Evolutionary conservation across 2,888 invertebrate species (phyloP), one percentile per base, ranked within the genome.

Genomic region (Cremastinae sp.): DNA sequence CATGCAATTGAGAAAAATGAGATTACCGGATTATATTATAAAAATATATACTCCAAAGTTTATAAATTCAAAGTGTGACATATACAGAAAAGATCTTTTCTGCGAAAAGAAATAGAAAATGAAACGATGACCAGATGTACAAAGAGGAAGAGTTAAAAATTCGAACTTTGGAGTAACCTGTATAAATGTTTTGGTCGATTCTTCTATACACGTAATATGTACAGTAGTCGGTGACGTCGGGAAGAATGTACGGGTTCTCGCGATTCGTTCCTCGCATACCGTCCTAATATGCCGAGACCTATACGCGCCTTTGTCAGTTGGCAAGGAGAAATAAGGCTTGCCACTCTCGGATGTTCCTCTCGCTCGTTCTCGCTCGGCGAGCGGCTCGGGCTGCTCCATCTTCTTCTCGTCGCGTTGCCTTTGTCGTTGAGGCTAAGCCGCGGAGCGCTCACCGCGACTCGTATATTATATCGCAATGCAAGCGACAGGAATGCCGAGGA

Each of bases 381-480:
- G 41, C 41, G 18, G 47, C 43, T 36, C n/a, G n/a, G 9, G 20
- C 58, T 58, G 38, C 54, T 70, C 54, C 54, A 9, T 14, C 76
- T 59, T 64, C 43, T 16, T 56, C 53, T 41, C 56, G 28, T n/a
- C n/a, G n/a, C n/a, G 22, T 54, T 81, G 84, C 85, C 87, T 86
- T 87, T 88, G 88, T 88, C 85, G 85, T 84, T 82, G 81, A 83
- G 84, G 82, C 41, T 83, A 87, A 85, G 87, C 87, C 87, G 87
- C 86, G 87, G 85, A 81, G 83, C 83, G 80, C 84, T 84, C 80
- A 80, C 81, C 84, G n/a, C n/a, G 84, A 28, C 85, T 86, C 87
- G 86, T 88, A 87, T 88, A 88, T 88, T 88, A 87, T 85, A 87
- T 88, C 88, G 86, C 86, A 83, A 85, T 86, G 86, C 82, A 83